Percentiles rank a stretch among this genome's conserved stretches.
Evolutionary conservation across 2,888 invertebrate genomes (phyloP).

Genomic region (Folsomia manolachei): DNA sequence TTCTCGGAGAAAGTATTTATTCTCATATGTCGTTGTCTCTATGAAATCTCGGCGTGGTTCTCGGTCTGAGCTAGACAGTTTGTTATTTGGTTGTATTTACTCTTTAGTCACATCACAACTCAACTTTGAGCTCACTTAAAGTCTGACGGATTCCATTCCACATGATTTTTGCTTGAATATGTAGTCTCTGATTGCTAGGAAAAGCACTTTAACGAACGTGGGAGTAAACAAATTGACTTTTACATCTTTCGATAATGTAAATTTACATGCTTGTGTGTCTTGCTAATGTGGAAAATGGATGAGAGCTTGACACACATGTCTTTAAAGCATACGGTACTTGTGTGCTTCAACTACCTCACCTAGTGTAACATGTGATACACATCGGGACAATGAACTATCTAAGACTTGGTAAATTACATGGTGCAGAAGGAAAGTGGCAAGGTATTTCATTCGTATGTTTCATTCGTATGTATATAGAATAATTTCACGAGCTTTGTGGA

Average conservation of each 20-base stretch:
- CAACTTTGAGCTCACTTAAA: slow-evolving; percentile 1
- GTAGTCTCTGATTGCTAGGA: background rate
- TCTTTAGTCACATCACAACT: too few relatives aligned
- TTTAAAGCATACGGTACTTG: too few relatives aligned
- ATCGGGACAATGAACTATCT: too few relatives aligned
- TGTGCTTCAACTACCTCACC: too few relatives aligned
- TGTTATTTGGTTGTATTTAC: background rate
- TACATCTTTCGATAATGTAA: background rate
- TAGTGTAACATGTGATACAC: too few relatives aligned
- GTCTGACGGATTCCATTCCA: slow-evolving; percentile 4
- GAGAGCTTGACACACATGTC: too few relatives aligned
- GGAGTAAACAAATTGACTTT: background rate
- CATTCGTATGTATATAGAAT: too few relatives aligned
- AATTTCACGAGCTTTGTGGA: too few relatives aligned
- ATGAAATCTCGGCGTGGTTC: background rate
- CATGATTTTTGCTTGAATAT: background rate
- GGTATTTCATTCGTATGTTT: too few relatives aligned
- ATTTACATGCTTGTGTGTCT: background rate
- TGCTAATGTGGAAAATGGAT: background rate
- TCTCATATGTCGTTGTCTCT: background rate
- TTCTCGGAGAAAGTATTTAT: background rate
- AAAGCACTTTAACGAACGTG: background rate
- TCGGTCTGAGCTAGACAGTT: too few relatives aligned
- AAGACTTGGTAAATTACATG: too few relatives aligned
- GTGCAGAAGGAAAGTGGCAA: too few relatives aligned